Percentiles rank a stretch among this genome's conserved stretches.
Conservation (phyloP, 2,888 invertebrate species). For the Micoletzkya japonica region DNA sequence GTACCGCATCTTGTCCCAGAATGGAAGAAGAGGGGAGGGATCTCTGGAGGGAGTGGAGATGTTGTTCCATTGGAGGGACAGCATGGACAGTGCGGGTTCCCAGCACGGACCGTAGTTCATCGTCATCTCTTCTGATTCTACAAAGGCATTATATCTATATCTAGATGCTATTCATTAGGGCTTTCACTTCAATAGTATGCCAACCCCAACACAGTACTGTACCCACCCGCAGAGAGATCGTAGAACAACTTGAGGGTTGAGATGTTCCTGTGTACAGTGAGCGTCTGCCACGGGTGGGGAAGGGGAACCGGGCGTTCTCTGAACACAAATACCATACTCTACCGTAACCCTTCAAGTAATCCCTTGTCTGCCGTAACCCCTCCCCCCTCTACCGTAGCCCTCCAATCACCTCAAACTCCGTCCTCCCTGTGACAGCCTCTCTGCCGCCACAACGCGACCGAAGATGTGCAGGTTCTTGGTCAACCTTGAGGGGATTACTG, state of each 20-base stretch:
- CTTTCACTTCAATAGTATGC: background rate
- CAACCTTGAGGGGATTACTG: background rate
- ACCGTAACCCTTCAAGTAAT: conserved; percentile 81
- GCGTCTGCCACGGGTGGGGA: conserved; percentile 82
- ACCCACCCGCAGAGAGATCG: conserved; percentile 81
- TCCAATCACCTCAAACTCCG: conserved; percentile 67
- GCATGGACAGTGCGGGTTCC: conserved; percentile 87
- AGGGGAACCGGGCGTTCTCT: conserved; percentile 72
- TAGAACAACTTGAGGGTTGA: conserved; percentile 95
- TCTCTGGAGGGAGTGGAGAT: conserved; percentile 76
- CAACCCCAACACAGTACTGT: background rate
- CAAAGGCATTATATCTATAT: background rate
- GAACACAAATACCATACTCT: too few relatives aligned
- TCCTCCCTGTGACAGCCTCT: conserved; percentile 25
- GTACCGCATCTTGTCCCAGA: conserved; percentile 87
- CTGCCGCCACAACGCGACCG: conserved; percentile 25
- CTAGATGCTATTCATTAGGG: background rate
- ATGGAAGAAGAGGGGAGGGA: conserved; percentile 88
- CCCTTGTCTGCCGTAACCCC: conserved; percentile 83
- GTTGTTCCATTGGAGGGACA: conserved; percentile 59
- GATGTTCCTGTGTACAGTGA: conserved; percentile 83
- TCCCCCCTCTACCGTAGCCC: conserved; percentile 75
- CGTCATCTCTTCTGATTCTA: conserved; percentile 15
- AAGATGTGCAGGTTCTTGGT: conserved; percentile 21
- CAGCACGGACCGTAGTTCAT: conserved; percentile 94